These are phyloP conservation scores for Reinhardtius hippoglossoides DNA, from an alignment of 2,113 vertebrate genomes.

Conservation along the genomic window DNA sequence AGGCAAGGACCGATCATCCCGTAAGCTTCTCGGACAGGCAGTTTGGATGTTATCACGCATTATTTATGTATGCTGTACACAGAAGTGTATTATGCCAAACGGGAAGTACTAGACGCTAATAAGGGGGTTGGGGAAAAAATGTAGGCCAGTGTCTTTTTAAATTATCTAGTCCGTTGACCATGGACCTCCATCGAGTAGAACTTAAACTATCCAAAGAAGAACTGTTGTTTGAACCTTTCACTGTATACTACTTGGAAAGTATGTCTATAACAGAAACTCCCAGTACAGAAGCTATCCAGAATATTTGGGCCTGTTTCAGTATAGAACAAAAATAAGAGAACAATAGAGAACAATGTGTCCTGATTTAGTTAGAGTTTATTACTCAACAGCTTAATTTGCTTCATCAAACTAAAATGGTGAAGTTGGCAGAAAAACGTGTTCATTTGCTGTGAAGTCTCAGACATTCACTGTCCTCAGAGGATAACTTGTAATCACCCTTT, in stretches of 20 bases:
- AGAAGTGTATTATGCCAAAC: not conserved
- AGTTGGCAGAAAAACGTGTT: too few relatives aligned
- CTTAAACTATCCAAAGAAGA: not conserved
- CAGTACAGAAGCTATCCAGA: not conserved
- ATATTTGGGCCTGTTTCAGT: not conserved
- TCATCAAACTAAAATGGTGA: too few relatives aligned
- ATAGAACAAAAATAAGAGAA: not conserved
- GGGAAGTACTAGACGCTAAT: conserved; percentile 8
- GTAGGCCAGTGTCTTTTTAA: not conserved
- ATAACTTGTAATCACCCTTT: too few relatives aligned
- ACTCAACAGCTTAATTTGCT: too few relatives aligned
- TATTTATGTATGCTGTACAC: conserved; percentile 5
- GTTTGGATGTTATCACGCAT: conserved; percentile 14
- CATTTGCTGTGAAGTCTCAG: too few relatives aligned
- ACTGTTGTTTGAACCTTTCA: not conserved
- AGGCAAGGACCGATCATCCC: conserved; percentile 44
- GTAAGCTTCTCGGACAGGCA: conserved; percentile 16
- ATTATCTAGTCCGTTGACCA: not conserved
- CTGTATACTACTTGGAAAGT: not conserved
- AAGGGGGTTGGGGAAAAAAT: not conserved
- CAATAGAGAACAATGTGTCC: too few relatives aligned
- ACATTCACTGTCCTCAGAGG: too few relatives aligned
- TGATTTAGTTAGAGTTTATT: too few relatives aligned
- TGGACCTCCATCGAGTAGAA: not conserved
- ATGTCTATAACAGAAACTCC: not conserved